Evolutionary conservation across 2,888 invertebrate species (phyloP).

Genomic region (Melanargia galathea): DNA sequence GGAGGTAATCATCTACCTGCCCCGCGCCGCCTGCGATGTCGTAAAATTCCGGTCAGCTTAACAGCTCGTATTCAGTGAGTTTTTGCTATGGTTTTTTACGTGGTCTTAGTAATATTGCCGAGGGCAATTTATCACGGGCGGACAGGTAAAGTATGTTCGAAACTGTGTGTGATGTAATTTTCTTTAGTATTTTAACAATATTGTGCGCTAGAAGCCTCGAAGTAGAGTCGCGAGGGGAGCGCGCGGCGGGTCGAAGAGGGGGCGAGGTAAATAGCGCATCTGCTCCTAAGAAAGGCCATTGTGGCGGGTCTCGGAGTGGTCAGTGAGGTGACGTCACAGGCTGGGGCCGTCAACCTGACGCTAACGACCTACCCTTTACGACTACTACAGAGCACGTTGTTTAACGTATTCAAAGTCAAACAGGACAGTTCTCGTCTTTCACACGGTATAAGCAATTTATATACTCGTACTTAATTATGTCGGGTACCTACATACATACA

Average conservation of each 20-base stretch:
- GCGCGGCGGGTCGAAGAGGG: constrained; percentile 53
- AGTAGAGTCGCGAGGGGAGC: constrained; percentile 53
- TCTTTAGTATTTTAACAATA: constrained; percentile 25
- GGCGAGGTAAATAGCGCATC: constrained; percentile 71
- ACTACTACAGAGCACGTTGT: constrained; percentile 31
- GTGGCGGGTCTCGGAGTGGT: constrained; percentile 76
- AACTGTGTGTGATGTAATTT: constrained; percentile 20
- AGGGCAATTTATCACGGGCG: constrained; percentile 31
- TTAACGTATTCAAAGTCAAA: constrained; percentile 20
- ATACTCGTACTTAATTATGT: constrained; percentile 9
- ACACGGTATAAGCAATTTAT: constrained; percentile 31
- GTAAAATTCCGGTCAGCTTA: constrained; percentile 65
- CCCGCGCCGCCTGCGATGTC: constrained; percentile 63
- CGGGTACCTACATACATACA: background rate
- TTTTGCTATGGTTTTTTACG: constrained; percentile 49
- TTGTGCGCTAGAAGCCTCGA: constrained; percentile 44
- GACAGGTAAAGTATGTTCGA: constrained; percentile 31
- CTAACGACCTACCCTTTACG: constrained; percentile 52
- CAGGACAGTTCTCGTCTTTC: constrained; percentile 27
- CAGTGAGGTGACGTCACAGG: constrained; percentile 80
- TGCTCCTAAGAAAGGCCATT: constrained; percentile 80
- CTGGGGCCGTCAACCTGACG: constrained; percentile 78
- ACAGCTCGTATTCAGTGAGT: constrained; percentile 67
- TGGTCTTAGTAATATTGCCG: constrained; percentile 29
- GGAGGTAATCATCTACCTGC: constrained; percentile 67